These are phyloP conservation scores for Geothlypis trichas DNA, from an alignment of 2,113 vertebrate genomes.

Conservation along the genomic window DNA sequence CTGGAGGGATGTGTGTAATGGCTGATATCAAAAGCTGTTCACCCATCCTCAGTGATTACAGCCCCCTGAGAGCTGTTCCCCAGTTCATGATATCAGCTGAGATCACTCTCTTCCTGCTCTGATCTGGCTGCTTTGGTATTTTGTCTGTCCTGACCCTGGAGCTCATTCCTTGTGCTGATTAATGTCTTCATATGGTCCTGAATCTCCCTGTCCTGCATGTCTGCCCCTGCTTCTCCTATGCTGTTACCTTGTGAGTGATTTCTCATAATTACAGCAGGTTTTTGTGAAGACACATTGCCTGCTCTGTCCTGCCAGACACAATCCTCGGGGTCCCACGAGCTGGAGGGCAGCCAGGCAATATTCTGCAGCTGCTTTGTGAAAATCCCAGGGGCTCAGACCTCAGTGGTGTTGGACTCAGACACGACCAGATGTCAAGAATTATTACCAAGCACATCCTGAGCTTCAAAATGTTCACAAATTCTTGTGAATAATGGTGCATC, in stretches of 20 bases:
- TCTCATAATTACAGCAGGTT: background rate
- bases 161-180: background rate
- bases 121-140: background rate
- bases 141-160: background rate
- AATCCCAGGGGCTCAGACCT: background rate
- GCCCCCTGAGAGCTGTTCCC: background rate
- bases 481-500: background rate
- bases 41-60: background rate
- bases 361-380: slow-evolving; percentile 29
- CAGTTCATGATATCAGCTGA: background rate
- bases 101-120: background rate
- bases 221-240: background rate
- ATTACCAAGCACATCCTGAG: background rate
- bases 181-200: background rate
- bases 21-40: background rate
- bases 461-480: background rate
- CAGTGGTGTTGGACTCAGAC: background rate
- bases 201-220: background rate
- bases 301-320: background rate
- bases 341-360: slow-evolving; percentile 39
- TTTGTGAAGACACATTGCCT: background rate
- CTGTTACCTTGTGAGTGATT: background rate
- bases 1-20: background rate
- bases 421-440: background rate
- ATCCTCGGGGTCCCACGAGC: background rate